phyloP scores from a whole-genome alignment of 2,888 invertebrate species.

The Stramonita haemastoma region DNA sequence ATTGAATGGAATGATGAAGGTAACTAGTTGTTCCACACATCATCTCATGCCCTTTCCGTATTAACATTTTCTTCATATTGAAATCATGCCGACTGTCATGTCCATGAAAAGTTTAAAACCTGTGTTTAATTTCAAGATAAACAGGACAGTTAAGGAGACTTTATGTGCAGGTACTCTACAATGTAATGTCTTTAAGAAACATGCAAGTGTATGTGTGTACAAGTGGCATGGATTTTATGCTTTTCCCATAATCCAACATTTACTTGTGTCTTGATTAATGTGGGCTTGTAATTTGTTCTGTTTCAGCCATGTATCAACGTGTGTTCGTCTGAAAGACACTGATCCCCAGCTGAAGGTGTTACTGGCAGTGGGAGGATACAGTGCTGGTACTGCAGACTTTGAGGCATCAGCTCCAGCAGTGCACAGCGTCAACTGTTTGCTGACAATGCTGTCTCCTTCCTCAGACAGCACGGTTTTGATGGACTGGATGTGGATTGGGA shows the following conservation, averaged over 20 bases:
- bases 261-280: no score
- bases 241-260: no score
- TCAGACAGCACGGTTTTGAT: slow-evolving; percentile 16
- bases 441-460: slow-evolving; percentile 27
- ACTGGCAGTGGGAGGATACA: slow-evolving; percentile 79
- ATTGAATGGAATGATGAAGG: slow-evolving; percentile 25
- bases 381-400: slow-evolving; percentile 12
- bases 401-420: slow-evolving; percentile 21
- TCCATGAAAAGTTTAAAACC: not conserved
- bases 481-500: slow-evolving; percentile 42
- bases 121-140: not conserved
- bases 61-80: not conserved
- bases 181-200: no score
- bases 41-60: no score
- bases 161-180: no score
- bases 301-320: not conserved
- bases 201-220: no score
- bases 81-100: no score
- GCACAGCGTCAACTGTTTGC: slow-evolving; percentile 27
- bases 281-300: not conserved
- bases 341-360: slow-evolving; percentile 23
- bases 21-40: not conserved
- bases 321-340: not conserved
- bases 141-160: not conserved
- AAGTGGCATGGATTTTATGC: no score